phyloP scores from a whole-genome alignment of 2,797 vertebrate species.

The Cuniculus paca region DNA sequence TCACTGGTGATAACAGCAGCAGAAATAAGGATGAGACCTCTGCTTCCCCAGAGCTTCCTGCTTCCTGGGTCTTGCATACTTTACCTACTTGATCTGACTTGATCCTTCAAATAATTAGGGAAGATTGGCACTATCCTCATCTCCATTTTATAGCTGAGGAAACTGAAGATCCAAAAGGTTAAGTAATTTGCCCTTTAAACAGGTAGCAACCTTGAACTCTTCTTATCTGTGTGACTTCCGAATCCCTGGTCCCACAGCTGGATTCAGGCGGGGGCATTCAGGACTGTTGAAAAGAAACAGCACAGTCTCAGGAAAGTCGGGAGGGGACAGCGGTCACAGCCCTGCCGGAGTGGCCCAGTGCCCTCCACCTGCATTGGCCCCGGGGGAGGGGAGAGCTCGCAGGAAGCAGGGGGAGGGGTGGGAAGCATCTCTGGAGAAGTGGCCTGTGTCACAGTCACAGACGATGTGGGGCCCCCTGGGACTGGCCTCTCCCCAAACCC shows the following conservation, averaged over 20 bases:
- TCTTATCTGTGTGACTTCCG: background rate
- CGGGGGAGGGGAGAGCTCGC: background rate
- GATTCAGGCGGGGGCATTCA: background rate
- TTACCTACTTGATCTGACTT: background rate
- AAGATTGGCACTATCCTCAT: background rate
- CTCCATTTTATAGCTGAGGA: background rate
- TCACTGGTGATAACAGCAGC: background rate
- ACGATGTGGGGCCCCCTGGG: no score
- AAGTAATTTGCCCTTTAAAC: background rate
- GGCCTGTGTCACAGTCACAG: background rate
- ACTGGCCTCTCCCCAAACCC: background rate
- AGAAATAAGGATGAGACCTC: no score
- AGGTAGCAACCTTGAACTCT: conserved; percentile 7
- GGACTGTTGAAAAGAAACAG: background rate
- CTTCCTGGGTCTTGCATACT: background rate
- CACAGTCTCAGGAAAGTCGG: background rate
- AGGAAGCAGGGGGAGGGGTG: background rate
- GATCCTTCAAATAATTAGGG: background rate
- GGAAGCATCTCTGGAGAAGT: background rate
- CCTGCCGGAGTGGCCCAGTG: background rate
- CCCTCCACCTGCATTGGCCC: background rate
- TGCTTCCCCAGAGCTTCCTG: background rate
- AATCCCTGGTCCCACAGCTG: background rate
- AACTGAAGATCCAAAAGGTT: background rate
- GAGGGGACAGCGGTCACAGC: background rate